phyloP scores from a whole-genome alignment of 2,113 vertebrate species.

The Austrofundulus limnaeus region DNA sequence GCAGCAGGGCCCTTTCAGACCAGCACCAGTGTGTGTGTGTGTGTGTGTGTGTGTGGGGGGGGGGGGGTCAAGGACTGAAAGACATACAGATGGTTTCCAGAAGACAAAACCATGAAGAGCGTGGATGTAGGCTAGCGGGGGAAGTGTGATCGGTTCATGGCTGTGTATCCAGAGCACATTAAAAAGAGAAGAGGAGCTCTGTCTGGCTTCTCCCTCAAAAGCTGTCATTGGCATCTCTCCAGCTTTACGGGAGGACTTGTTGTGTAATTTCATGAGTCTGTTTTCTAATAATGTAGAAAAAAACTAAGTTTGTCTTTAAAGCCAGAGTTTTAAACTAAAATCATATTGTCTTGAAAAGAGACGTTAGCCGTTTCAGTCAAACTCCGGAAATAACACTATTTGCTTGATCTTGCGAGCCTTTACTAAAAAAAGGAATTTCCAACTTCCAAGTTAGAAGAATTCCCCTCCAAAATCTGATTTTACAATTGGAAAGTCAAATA shows the following conservation, averaged over 20 bases:
- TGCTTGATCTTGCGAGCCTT: too few relatives aligned
- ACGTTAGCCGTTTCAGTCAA: too few relatives aligned
- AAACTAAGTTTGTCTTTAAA: too few relatives aligned
- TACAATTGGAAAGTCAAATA: too few relatives aligned
- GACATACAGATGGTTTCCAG: constrained; percentile 17
- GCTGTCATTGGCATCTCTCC: constrained; percentile 62
- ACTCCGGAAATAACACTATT: too few relatives aligned
- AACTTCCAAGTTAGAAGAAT: too few relatives aligned
- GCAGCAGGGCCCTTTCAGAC: constrained; percentile 39
- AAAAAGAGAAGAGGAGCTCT: constrained; percentile 61
- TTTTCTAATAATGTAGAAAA: too few relatives aligned
- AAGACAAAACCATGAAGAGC: not conserved
- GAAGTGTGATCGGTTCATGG: constrained; percentile 47
- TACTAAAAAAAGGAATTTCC: too few relatives aligned
- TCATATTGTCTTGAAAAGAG: too few relatives aligned
- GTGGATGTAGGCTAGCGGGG: constrained; percentile 43
- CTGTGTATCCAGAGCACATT: constrained; percentile 65
- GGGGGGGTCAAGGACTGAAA: constrained; percentile 23
- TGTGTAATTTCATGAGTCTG: constrained; percentile 62
- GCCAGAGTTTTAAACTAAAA: too few relatives aligned
- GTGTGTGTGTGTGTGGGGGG: too few relatives aligned
- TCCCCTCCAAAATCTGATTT: too few relatives aligned
- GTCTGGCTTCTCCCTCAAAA: constrained; percentile 58
- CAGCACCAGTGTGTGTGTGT: constrained; percentile 25
- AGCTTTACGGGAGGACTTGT: constrained; percentile 57